Percentiles rank a stretch among this genome's conserved stretches.
Conservation (phyloP, 64 coral and sea anemone species). For the Acropora yongei region DNA sequence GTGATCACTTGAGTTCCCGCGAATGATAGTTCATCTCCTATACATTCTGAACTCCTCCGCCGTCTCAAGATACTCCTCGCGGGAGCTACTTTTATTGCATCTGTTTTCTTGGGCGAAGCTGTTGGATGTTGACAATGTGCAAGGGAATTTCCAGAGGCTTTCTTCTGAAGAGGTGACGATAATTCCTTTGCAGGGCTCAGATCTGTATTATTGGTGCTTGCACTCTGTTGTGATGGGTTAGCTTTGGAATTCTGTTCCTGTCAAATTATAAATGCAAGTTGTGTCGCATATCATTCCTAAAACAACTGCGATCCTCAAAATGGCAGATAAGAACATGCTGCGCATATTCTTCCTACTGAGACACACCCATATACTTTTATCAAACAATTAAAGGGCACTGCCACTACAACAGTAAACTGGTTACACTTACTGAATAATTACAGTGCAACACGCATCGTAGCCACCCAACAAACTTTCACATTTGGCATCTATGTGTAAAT, state of each 20-base stretch:
- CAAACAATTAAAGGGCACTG: no score
- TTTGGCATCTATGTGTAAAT: no score
- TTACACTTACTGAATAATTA: no score
- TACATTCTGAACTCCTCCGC: constrained; percentile 77
- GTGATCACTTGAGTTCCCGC: constrained; percentile 64
- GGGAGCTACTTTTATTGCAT: background rate
- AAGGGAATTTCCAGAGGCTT: background rate
- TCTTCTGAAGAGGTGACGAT: background rate
- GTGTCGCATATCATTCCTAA: background rate
- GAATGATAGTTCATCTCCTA: constrained; percentile 36
- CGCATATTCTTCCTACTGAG: no score
- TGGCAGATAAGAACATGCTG: no score
- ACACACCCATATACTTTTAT: no score
- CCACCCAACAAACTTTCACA: no score
- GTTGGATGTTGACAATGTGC: background rate
- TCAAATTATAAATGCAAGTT: background rate
- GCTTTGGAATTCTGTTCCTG: constrained; percentile 51
- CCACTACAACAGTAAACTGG: no score
- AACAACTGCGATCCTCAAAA: no score
- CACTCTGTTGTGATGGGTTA: constrained; percentile 14
- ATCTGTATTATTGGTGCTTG: constrained; percentile 36
- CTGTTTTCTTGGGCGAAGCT: constrained; percentile 26
- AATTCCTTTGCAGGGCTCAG: constrained; percentile 10
- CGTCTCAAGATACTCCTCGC: constrained; percentile 49
- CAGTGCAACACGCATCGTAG: no score